A percentile compares a stretch with the other conserved stretches of the same genome.
Conservation (phyloP, 2,888 invertebrate genomes). For the Drosophila falleni region DNA sequence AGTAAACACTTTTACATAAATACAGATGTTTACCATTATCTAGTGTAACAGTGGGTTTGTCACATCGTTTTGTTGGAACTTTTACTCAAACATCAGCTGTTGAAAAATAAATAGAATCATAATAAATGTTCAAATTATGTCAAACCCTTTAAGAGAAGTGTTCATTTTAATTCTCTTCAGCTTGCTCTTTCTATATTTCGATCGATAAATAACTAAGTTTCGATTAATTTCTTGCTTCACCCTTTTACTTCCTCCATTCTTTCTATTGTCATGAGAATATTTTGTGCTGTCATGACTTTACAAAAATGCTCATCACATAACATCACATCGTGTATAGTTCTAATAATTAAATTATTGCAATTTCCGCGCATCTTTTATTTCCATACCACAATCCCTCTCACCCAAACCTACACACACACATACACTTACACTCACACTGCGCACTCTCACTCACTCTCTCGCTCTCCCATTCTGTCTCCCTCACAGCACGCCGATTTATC, state of each 20-base stretch:
- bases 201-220: too few species aligned
- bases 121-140: background rate
- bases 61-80: background rate
- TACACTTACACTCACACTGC: background rate
- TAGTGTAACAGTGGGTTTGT: slow-evolving; percentile 20
- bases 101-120: background rate
- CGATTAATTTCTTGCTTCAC: too few species aligned
- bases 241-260: background rate
- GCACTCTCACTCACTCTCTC: slow-evolving; percentile 31
- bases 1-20: slow-evolving; percentile 27
- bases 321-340: slow-evolving; percentile 24
- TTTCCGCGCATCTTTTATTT: slow-evolving; percentile 8
- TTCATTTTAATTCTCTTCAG: background rate
- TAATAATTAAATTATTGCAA: slow-evolving; percentile 48
- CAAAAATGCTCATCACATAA: slow-evolving; percentile 33
- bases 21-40: slow-evolving; percentile 8
- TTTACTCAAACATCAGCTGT: slow-evolving; percentile 31
- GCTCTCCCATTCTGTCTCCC: slow-evolving; percentile 27
- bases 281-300: slow-evolving; percentile 8
- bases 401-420: slow-evolving; percentile 8
- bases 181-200: background rate
- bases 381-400: slow-evolving; percentile 3
- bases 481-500: slow-evolving; percentile 81
- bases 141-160: background rate
- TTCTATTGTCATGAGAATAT: background rate